A percentile compares a stretch with the other conserved stretches of the same genome.
phyloP scores from a whole-genome alignment of 1,140 invertebrate species.

The Trichonephila clavipes region DNA sequence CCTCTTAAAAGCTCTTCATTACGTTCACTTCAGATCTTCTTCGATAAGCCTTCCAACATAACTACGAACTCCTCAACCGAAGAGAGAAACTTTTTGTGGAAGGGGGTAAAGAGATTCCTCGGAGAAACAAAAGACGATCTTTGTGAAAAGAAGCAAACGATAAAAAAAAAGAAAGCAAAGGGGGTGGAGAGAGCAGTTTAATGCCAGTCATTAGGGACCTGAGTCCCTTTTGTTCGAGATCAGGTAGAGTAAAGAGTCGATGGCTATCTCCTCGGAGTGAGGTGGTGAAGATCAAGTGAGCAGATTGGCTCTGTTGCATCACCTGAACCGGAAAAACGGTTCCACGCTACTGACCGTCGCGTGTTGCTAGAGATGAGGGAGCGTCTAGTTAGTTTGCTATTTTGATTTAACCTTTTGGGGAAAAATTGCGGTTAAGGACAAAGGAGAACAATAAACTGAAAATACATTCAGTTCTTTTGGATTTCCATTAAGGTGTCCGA shows the following conservation, averaged over 20 bases:
- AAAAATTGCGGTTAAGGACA: too few relatives aligned
- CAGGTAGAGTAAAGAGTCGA: slow-evolving; percentile 51
- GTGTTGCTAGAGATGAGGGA: slow-evolving; percentile 29
- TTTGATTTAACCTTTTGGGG: too few relatives aligned
- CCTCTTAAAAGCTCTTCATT: not conserved
- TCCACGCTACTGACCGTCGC: slow-evolving; percentile 73
- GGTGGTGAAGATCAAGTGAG: slow-evolving; percentile 62
- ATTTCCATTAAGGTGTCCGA: too few relatives aligned
- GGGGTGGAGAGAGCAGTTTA: slow-evolving; percentile 60
- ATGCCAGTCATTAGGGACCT: slow-evolving; percentile 64
- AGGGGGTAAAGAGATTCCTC: not conserved
- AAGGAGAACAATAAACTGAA: too few relatives aligned
- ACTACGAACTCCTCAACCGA: slow-evolving; percentile 40
- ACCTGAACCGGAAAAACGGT: slow-evolving; percentile 75
- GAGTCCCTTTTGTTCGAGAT: slow-evolving; percentile 56
- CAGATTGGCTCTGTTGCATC: slow-evolving; percentile 58
- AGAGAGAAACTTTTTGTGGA: slow-evolving; percentile 54
- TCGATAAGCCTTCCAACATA: slow-evolving; percentile 48
- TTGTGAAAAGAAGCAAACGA: not conserved
- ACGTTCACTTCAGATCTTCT: slow-evolving; percentile 28
- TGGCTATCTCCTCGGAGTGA: slow-evolving; percentile 47
- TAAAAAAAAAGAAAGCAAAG: slow-evolving; percentile 40
- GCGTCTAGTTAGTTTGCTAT: not conserved
- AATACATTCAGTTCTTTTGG: too few relatives aligned
- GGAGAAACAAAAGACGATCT: slow-evolving; percentile 14